phyloP scores from a whole-genome alignment of 2,797 vertebrate genomes.

The Hybognathus amarus region DNA sequence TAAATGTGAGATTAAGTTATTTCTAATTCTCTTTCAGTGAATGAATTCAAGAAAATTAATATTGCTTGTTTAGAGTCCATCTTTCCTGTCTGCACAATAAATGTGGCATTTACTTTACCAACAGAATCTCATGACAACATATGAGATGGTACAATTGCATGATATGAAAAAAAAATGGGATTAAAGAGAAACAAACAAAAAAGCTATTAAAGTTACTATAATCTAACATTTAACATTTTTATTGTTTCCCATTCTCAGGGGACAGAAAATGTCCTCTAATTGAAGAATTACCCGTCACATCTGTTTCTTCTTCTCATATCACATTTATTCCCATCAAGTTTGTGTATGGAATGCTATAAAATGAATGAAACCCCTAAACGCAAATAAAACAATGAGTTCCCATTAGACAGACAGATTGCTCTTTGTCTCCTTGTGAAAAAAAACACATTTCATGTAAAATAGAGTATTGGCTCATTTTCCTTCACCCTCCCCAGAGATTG shows the following conservation, averaged over 20 bases:
- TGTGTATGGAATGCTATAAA: constrained; percentile 1
- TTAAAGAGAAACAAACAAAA: neutral
- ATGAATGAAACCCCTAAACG: neutral
- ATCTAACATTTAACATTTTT: neutral
- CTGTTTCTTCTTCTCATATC: neutral
- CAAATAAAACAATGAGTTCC: neutral
- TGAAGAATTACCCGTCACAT: neutral
- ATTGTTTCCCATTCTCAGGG: neutral
- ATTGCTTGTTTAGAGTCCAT: neutral
- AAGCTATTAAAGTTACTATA: neutral
- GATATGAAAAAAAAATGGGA: neutral
- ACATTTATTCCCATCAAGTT: neutral
- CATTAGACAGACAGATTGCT: constrained; percentile 12
- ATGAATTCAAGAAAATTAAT: neutral
- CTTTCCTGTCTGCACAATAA: neutral
- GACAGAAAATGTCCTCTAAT: neutral
- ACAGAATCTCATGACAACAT: neutral
- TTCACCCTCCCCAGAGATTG: neutral
- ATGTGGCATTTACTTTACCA: neutral
- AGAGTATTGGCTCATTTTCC: neutral
- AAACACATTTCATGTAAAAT: neutral
- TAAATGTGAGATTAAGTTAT: constrained; percentile 24
- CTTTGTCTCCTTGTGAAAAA: constrained; percentile 3
- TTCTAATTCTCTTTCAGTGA: constrained; percentile 30
- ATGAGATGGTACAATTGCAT: neutral